Evolutionary conservation across 2,888 invertebrate species (phyloP), one percentile per base, ranked within the genome.

Genomic region (Folsomia manolachei): DNA sequence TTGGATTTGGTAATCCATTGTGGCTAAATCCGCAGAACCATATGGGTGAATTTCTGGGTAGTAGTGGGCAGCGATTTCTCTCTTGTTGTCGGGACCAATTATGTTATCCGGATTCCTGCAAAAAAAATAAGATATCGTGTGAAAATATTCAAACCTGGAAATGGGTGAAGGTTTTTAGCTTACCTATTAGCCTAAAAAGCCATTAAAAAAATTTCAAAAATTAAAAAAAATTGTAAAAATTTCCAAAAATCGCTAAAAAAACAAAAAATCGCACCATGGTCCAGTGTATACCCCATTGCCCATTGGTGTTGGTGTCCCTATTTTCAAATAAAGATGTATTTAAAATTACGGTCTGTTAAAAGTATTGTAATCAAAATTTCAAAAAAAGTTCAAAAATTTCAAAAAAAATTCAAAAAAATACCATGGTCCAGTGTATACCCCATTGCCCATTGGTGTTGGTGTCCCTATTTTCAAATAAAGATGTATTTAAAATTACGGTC

Each of bases 1-100:
- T 19, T 66, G 70, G 11, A 79, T 61, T 69, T 79, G 79, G 52
- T 75, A 72, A 21, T 79, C 78, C 27, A 79, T 71, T 1, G 73
- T 69, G 9, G 63, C 64, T 11, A 23, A 21, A 23, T 75, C 75
- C 18, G 75, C 77, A 25, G 78, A 78, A 14, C 74, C 78, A 63
- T 79, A 79, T n/a, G 77, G 75, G n/a, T 68, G 72, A 26, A 76
- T 71, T 53, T 73, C 71, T 14, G 79, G 79, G 64, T 79, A 79
- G 63, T 76, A 79, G 27, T 75, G 71, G 61, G 77, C 64, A 2
- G 79, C 79, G 68, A 79, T 79, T 66, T 79, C 69, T 2, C 78
- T 60, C 66, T 70, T 63, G 27, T 24, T 27, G 0, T 68, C 78
- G 4, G 39, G 39, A 18, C 71, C 74, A 21, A 75, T 63, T 18